Percentiles rank a stretch among this genome's conserved stretches.
These are phyloP conservation scores for Brachyptera putata DNA, from an alignment of 2,888 invertebrate species.

Conservation along the genomic window DNA sequence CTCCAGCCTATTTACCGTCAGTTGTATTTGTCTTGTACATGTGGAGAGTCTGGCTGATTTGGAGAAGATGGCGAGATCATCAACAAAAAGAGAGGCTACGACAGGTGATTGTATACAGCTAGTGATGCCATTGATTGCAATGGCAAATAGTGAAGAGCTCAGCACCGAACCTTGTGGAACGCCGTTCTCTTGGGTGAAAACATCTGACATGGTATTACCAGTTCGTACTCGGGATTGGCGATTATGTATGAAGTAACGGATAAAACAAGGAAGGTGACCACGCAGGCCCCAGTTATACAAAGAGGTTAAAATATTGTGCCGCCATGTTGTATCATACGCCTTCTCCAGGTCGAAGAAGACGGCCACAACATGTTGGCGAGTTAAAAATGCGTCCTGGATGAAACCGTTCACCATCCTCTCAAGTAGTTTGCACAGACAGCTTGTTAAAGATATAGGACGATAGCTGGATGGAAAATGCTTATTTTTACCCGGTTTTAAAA, in stretches of 20 bases:
- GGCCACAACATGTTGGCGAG: constrained; percentile 32
- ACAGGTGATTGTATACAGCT: constrained; percentile 16
- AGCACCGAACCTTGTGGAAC: constrained; percentile 27
- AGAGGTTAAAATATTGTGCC: constrained; percentile 26
- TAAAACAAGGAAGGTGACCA: constrained; percentile 30
- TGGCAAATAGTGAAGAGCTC: constrained; percentile 20
- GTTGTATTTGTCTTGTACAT: neutral
- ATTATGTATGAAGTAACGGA: constrained; percentile 20
- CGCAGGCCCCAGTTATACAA: constrained; percentile 27
- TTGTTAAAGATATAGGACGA: constrained; percentile 36
- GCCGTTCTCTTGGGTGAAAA: constrained; percentile 12
- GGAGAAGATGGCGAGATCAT: constrained; percentile 22
- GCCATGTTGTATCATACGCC: constrained; percentile 33
- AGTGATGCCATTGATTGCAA: constrained; percentile 23
- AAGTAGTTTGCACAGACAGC: constrained; percentile 36
- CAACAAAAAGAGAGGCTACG: constrained; percentile 19
- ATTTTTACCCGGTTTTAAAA: constrained; percentile 3
- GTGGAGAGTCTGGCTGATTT: neutral
- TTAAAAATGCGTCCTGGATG: constrained; percentile 33
- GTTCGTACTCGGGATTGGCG: constrained; percentile 17
- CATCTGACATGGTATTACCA: constrained; percentile 13
- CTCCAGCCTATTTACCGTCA: constrained; percentile 11
- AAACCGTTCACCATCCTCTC: constrained; percentile 34
- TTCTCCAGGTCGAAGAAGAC: constrained; percentile 33
- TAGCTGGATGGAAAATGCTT: constrained; percentile 24